A percentile compares a stretch with the other conserved stretches of the same genome.
These are phyloP conservation scores for Loripinus fragilis DNA, from an alignment of 2,888 invertebrate genomes.

Conservation along the genomic window DNA sequence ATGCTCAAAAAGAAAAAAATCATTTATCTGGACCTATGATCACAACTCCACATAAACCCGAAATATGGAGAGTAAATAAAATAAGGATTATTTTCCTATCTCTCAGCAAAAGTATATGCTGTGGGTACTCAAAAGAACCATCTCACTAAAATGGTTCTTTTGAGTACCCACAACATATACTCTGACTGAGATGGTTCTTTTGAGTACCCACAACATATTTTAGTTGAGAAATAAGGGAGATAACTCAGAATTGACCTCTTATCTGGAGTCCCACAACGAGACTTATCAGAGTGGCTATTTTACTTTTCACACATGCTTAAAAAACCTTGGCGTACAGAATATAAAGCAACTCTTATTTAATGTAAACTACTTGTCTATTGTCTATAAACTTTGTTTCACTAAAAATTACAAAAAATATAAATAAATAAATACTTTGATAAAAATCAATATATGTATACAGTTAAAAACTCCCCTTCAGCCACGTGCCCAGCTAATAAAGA, in stretches of 20 bases:
- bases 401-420: constrained; percentile 20
- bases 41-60: too few species aligned
- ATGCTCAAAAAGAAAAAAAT: too few species aligned
- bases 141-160: background rate
- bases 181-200: background rate
- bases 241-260: background rate
- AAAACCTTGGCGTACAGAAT: too few species aligned
- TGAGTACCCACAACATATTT: background rate
- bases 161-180: background rate
- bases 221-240: background rate
- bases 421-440: constrained; percentile 14
- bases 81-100: too few species aligned
- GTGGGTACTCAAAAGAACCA: background rate
- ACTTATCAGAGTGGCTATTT: too few species aligned
- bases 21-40: too few species aligned
- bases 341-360: too few species aligned
- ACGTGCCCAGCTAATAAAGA: too few species aligned
- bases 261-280: background rate
- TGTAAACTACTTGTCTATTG: background rate
- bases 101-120: too few species aligned
- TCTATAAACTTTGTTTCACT: constrained; percentile 7
- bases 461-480: background rate
- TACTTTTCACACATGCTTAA: too few species aligned
- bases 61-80: too few species aligned
- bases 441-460: constrained; percentile 12